Evolutionary conservation across 2,113 vertebrate species (phyloP).

Genomic region (Tetraodon nigroviridis): DNA sequence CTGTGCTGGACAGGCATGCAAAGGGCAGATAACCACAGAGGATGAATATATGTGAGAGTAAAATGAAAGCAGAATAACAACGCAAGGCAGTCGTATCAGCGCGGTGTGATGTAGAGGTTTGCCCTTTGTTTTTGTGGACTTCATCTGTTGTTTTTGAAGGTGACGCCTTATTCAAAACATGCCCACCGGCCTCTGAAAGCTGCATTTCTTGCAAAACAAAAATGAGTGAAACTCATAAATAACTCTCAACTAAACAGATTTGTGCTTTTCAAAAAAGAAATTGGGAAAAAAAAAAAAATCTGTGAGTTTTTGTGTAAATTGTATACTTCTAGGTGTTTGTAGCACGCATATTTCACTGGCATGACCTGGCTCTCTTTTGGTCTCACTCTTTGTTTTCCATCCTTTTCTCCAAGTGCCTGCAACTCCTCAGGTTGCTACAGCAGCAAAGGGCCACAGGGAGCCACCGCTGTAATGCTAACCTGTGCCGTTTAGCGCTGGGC

Average conservation of each 20-base stretch:
- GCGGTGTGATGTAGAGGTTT: constrained; percentile 16
- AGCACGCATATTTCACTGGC: constrained; percentile 60
- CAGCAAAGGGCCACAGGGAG: constrained; percentile 61
- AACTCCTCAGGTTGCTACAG: constrained; percentile 64
- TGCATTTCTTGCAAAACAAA: constrained; percentile 21
- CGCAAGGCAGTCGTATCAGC: constrained; percentile 27
- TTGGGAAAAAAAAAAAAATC: not conserved
- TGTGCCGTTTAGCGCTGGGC: constrained; percentile 49
- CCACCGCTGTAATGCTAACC: constrained; percentile 65
- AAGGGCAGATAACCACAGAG: constrained; percentile 68
- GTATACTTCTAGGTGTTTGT: constrained; percentile 31
- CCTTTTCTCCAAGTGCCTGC: constrained; percentile 56
- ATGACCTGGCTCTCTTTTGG: constrained; percentile 65
- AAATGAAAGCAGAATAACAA: constrained; percentile 50
- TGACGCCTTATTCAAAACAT: constrained; percentile 45
- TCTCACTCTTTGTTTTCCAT: constrained; percentile 65
- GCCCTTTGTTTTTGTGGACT: constrained; percentile 34
- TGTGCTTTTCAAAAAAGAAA: constrained; percentile 13
- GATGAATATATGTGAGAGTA: constrained; percentile 59
- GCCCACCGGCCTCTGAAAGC: constrained; percentile 21
- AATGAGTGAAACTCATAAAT: constrained; percentile 14
- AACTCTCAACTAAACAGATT: constrained; percentile 11
- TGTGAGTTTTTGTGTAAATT: constrained; percentile 28
- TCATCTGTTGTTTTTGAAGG: constrained; percentile 25
- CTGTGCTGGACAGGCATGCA: constrained; percentile 70